Evolutionary conservation across 2,888 invertebrate genomes (phyloP).

Genomic region (Bruchidius siliquastri): DNA sequence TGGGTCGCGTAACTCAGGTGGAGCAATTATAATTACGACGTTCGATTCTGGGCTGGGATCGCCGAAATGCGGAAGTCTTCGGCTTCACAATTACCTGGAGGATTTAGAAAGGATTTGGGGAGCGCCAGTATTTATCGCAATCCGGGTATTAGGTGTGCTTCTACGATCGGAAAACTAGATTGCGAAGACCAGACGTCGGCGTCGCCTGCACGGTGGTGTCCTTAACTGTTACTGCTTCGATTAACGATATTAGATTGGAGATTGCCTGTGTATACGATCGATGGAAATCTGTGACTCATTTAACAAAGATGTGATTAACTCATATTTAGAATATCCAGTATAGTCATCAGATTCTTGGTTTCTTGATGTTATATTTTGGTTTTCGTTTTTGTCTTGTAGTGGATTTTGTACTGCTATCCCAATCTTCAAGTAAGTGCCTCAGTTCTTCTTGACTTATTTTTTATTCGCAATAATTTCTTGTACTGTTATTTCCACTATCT

Average conservation of each 20-base stretch:
- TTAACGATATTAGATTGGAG: neutral
- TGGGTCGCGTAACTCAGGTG: neutral
- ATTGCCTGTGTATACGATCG: neutral
- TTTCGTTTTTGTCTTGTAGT: too few relatives aligned
- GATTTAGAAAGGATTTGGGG: neutral
- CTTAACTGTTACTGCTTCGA: neutral
- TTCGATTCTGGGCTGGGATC: neutral
- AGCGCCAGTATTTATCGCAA: neutral
- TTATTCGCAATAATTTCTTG: too few relatives aligned
- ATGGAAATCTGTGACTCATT: neutral
- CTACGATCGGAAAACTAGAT: neutral
- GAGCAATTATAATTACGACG: neutral
- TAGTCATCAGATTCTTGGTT: too few relatives aligned
- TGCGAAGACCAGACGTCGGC: neutral
- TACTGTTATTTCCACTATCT: too few relatives aligned
- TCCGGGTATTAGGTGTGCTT: neutral
- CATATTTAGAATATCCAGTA: too few relatives aligned
- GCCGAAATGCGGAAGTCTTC: neutral
- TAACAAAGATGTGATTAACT: too few relatives aligned
- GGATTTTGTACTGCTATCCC: too few relatives aligned
- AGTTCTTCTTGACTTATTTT: too few relatives aligned
- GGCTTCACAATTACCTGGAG: neutral
- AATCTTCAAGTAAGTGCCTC: too few relatives aligned
- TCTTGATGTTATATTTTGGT: too few relatives aligned
- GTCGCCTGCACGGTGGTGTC: neutral